Base-by-base conservation (phyloP, 2,888 invertebrate species). In the Acleris sparsana region DNA sequence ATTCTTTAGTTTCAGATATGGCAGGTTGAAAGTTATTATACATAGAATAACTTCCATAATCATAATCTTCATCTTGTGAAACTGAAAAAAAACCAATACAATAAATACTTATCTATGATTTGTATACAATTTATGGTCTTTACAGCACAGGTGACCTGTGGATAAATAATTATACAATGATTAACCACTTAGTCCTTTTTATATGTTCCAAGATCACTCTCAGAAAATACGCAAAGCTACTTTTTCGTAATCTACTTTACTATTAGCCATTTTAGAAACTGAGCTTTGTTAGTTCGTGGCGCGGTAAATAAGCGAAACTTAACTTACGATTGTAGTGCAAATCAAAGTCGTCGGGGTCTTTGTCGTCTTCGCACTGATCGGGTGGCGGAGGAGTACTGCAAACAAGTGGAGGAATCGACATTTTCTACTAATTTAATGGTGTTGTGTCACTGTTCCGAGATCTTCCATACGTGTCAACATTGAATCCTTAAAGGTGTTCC, bases 331-430 rank as follows among this genome's bases (percentile, higher is more conserved):
- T 87, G 72, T 93, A 93, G 56, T 85, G 80, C 70, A 91, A 75
- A 78, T 89, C 91, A 73, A 88, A 92, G 71, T 93, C 92, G 71
- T 88, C 91, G 63, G 80, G 82, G 67, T 95, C 94, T 80, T 94
- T 94, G 68, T 94, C 94, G 69, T 94, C 94, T 63, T 94, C 95
- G 70, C 94, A 94, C 77, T 94, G 94, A 72, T 94, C 94, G 67
- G 94, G 92, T 68, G 95, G 95, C 70, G 95, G 95, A 76, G 95
- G 95, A 75, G 95, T 94, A 67, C 94, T 94, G 75, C 95, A 94
- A 75, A 95, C 94, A 74, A 95, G 89, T 70, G 95, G 95, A 83
- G 95, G 95, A 82, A 95, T 94, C 79, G 94, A 94, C 94, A 94
- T 94, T 77, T 77, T 89, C 72, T 67, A 71, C 71, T 69, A 75